Evolutionary conservation across 2,113 vertebrate genomes (phyloP).

Genomic region (Rhadina sibilatrix): DNA sequence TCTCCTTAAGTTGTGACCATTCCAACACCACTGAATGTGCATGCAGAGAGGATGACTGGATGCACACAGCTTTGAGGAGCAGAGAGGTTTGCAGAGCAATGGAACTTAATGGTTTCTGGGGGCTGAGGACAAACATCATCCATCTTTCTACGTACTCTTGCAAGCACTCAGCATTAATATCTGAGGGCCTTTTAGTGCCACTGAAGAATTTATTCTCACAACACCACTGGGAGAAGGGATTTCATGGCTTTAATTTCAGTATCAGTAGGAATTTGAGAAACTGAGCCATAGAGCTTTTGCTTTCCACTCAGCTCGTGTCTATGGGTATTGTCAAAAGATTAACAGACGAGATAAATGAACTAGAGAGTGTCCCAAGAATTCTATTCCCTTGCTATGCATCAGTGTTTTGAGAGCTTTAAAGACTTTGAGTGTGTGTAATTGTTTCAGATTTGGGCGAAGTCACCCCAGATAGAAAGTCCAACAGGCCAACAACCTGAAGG

Average conservation of each 20-base stretch:
- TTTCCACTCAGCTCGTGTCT: neutral
- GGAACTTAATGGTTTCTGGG: neutral
- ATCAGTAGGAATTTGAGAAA: conserved; percentile 4
- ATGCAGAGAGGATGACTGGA: neutral
- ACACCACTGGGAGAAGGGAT: neutral
- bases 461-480: neutral
- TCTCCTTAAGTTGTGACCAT: neutral
- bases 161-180: conserved; percentile 22
- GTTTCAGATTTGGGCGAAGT: neutral
- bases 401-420: neutral
- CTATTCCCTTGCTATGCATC: neutral
- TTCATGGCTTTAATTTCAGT: conserved; percentile 22
- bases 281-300: neutral
- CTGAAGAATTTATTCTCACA: conserved; percentile 32
- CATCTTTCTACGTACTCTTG: neutral
- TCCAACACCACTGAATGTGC: neutral
- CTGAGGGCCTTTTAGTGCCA: conserved; percentile 15
- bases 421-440: neutral
- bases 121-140: neutral
- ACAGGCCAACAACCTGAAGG: neutral
- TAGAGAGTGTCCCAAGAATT: neutral
- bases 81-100: neutral
- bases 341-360: neutral
- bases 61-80: neutral
- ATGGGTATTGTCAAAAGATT: neutral